A percentile compares a stretch with the other conserved stretches of the same genome.
Conservation (phyloP, 2,113 vertebrate species). For the Gavia stellata region DNA sequence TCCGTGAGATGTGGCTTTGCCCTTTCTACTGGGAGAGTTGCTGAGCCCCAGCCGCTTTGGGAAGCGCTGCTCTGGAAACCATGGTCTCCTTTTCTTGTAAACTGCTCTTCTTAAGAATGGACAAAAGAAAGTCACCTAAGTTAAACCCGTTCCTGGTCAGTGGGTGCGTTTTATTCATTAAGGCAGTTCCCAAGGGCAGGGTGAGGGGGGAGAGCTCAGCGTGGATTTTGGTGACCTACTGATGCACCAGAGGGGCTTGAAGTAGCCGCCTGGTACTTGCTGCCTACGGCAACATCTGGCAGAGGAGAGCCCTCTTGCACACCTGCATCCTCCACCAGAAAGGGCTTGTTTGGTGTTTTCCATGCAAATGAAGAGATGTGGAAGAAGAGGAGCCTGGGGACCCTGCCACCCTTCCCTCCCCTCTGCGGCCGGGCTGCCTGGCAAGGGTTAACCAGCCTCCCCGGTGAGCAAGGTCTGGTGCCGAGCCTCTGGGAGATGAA, state of each 20-base stretch:
- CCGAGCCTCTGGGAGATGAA: conserved; percentile 3
- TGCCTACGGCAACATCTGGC: background rate
- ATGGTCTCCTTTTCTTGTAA: background rate
- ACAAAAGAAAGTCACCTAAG: background rate
- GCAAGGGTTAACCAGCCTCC: conserved; percentile 24
- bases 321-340: background rate
- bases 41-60: background rate
- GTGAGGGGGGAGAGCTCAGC: background rate
- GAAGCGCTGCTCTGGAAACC: background rate
- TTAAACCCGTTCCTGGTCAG: background rate
- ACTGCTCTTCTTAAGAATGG: background rate
- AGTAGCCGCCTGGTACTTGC: background rate
- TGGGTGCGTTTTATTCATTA: background rate
- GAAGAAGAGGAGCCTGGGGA: background rate
- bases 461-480: background rate
- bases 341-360: background rate
- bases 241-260: background rate
- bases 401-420: background rate
- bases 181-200: background rate
- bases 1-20: background rate
- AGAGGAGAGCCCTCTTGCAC: background rate
- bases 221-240: background rate
- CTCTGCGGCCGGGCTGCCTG: fast-evolving
- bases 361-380: background rate
- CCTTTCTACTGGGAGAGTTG: background rate